Percentiles rank a stretch among this genome's conserved stretches.
Evolutionary conservation across 2,888 invertebrate species (phyloP).

Genomic region (Pollenia griseotomentosa): DNA sequence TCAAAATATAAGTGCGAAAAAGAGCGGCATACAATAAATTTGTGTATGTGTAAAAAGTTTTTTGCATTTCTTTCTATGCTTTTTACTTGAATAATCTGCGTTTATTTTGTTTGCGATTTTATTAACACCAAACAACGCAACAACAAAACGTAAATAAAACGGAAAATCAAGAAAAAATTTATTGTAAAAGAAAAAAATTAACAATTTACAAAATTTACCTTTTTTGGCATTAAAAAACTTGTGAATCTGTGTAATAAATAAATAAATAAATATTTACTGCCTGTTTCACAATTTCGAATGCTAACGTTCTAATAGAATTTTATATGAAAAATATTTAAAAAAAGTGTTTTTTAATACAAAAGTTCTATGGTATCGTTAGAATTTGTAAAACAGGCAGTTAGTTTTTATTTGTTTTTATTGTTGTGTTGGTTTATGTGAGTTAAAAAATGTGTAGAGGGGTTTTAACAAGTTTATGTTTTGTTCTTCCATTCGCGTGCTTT

Average conservation of each 20-base stretch:
- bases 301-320: no score
- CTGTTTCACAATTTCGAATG: no score
- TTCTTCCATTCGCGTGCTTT: conserved; percentile 63
- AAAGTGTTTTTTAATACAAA: no score
- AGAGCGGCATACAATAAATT: conserved; percentile 67
- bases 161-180: conserved; percentile 4
- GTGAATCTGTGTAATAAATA: background rate
- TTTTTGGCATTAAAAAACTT: conserved; percentile 2
- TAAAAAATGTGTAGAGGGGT: conserved; percentile 31
- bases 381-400: background rate
- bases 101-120: conserved; percentile 54
- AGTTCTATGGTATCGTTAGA: no score
- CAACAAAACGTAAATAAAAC: conserved; percentile 23
- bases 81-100: conserved; percentile 26
- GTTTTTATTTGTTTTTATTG: background rate
- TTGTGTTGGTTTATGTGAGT: conserved; percentile 1
- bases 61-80: conserved; percentile 47
- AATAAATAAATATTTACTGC: no score
- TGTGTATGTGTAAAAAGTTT: conserved; percentile 68
- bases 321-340: no score
- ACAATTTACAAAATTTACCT: background rate
- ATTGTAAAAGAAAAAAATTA: background rate
- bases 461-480: conserved; percentile 64
- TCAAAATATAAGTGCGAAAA: conserved; percentile 69
- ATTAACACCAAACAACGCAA: conserved; percentile 25